Evolutionary conservation across 2,888 invertebrate genomes (phyloP).

Genomic region (Meteorus cinctellus): DNA sequence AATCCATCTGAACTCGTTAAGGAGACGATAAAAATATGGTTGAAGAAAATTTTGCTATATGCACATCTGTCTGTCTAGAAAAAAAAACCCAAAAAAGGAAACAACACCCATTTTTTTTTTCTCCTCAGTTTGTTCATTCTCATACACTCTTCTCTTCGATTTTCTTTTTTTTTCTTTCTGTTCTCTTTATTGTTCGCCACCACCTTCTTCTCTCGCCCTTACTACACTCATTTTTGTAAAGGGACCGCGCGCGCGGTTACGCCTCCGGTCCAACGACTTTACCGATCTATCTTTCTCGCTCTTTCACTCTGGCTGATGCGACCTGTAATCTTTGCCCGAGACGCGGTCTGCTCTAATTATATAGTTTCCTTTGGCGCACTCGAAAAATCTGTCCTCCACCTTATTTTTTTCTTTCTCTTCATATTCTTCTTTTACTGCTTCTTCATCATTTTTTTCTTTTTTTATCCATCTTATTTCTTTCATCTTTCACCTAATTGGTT

Average conservation of each 20-base stretch:
- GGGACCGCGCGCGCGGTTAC: slow-evolving; percentile 37
- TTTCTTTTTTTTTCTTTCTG: slow-evolving; percentile 23
- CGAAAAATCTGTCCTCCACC: slow-evolving; percentile 32
- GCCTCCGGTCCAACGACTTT: slow-evolving; percentile 38
- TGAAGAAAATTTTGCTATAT: slow-evolving; percentile 20
- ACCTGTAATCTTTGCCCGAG: slow-evolving; percentile 54
- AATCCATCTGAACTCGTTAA: slow-evolving; percentile 39
- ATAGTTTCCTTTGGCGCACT: slow-evolving; percentile 57
- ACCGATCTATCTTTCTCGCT: slow-evolving; percentile 20
- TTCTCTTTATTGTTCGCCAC: slow-evolving; percentile 22
- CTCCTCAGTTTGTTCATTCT: not conserved
- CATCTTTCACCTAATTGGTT: slow-evolving; percentile 29
- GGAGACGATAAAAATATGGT: slow-evolving; percentile 31
- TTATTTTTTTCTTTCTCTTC: slow-evolving; percentile 6
- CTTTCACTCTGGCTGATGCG: slow-evolving; percentile 26
- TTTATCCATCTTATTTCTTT: not conserved
- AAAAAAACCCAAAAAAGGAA: not conserved
- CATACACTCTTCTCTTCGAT: not conserved
- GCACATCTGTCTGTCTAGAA: not conserved
- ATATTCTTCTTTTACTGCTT: no score
- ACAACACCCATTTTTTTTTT: not conserved
- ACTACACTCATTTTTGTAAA: slow-evolving; percentile 38
- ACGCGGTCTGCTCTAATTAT: slow-evolving; percentile 67
- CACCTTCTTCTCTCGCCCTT: slow-evolving; percentile 33
- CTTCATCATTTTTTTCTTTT: no score